Evolutionary conservation across 2,113 vertebrate species (phyloP).

Genomic region (Triplophysa dalaica): DNA sequence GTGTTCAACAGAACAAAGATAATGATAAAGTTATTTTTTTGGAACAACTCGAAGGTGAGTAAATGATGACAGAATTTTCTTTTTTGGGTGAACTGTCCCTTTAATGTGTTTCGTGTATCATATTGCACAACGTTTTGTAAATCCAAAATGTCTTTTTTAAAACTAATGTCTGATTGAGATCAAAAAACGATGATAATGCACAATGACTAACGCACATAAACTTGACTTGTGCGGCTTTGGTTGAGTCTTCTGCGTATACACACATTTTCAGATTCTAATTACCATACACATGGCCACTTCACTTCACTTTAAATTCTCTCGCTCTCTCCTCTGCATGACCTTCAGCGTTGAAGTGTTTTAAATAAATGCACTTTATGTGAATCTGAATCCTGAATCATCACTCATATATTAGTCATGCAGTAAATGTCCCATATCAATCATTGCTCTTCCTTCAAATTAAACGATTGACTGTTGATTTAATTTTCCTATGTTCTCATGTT

Average conservation of each 20-base stretch:
- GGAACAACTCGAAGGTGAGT: no score
- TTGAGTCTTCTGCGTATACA: not conserved
- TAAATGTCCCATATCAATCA: not conserved
- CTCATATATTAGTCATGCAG: slow-evolving; percentile 38
- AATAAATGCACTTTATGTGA: not conserved
- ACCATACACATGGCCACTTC: not conserved
- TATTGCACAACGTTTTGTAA: not conserved
- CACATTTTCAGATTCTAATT: not conserved
- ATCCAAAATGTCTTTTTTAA: not conserved
- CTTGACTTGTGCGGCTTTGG: not conserved
- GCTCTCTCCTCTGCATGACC: slow-evolving; percentile 8
- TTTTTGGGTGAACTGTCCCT: no score
- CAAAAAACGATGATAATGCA: not conserved
- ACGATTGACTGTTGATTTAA: not conserved
- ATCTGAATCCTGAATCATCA: not conserved
- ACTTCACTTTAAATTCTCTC: not conserved
- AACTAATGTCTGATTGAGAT: not conserved
- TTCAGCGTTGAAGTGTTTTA: slow-evolving; percentile 19
- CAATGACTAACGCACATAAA: not conserved
- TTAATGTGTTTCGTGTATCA: not conserved
- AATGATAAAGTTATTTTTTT: no score
- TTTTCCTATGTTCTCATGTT: not conserved
- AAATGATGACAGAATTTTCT: no score
- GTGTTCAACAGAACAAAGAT: no score
- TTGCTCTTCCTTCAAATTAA: not conserved